phyloP scores from a whole-genome alignment of 2,797 vertebrate species.

The Xerus rutilus region DNA sequence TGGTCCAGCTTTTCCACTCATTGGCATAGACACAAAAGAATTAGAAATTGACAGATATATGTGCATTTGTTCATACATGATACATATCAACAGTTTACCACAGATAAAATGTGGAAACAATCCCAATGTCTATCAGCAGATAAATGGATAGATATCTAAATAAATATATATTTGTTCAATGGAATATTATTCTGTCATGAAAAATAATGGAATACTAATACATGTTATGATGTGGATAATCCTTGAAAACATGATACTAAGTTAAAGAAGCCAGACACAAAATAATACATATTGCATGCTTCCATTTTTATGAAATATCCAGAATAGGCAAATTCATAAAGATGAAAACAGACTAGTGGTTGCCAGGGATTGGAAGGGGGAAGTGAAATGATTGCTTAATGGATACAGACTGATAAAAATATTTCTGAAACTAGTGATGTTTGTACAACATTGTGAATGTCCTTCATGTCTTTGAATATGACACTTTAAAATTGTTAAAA shows the following conservation, averaged over 20 bases:
- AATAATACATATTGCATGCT: neutral
- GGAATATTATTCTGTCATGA: neutral
- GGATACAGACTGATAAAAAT: neutral
- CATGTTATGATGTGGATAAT: neutral
- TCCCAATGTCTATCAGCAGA: neutral
- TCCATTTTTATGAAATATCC: neutral
- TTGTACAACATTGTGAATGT: neutral
- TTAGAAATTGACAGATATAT: neutral
- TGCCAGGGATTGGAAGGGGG: neutral
- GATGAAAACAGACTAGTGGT: neutral
- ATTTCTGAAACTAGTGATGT: neutral
- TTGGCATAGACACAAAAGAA: neutral
- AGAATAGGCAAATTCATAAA: neutral
- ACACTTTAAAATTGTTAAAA: neutral
- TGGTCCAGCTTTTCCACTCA: neutral
- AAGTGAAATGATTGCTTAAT: neutral
- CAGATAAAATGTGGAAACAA: neutral
- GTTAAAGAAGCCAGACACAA: neutral
- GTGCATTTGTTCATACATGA: neutral
- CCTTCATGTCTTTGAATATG: neutral
- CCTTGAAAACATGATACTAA: neutral
- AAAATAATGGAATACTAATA: neutral
- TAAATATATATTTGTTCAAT: neutral
- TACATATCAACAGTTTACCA: neutral
- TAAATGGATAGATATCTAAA: neutral